Percentiles rank a stretch among this genome's conserved stretches.
Evolutionary conservation across 2,888 invertebrate species (phyloP).

Genomic region (Drosophila subsilvestris): DNA sequence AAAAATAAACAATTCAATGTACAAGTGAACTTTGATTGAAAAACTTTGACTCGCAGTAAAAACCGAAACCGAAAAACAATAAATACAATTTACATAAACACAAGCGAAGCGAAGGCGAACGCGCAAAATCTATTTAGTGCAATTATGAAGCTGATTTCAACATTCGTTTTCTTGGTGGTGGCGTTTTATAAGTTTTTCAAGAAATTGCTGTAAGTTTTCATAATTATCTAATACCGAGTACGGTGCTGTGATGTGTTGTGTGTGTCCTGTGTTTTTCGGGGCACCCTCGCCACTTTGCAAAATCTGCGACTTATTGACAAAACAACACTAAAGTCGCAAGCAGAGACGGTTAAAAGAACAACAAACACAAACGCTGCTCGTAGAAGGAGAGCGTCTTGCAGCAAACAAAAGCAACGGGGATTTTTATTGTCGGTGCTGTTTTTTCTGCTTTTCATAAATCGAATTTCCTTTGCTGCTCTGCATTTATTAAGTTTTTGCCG

Average conservation of each 20-base stretch:
- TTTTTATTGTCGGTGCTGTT: constrained; percentile 10
- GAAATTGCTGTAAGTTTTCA: constrained; percentile 67
- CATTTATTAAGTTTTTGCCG: constrained; percentile 6
- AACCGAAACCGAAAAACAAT: neutral
- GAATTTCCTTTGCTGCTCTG: constrained; percentile 24
- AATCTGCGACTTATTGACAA: constrained; percentile 34
- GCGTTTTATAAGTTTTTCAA: constrained; percentile 71
- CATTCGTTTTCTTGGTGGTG: constrained; percentile 66
- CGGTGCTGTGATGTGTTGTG: neutral
- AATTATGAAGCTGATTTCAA: constrained; percentile 71
- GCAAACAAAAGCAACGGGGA: neutral
- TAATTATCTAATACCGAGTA: constrained; percentile 32
- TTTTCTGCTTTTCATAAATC: constrained; percentile 18
- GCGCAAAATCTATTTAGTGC: neutral
- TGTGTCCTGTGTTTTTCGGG: constrained; percentile 18
- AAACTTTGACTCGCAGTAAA: neutral
- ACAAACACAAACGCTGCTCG: neutral
- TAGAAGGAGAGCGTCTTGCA: neutral
- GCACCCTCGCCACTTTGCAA: constrained; percentile 7
- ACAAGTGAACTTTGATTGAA: constrained; percentile 15
- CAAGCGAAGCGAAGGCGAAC: neutral
- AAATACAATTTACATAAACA: constrained; percentile 17
- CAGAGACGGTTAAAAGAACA: neutral
- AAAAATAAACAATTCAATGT: neutral
- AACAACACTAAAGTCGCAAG: constrained; percentile 21